These are phyloP conservation scores for Cancer borealis DNA, from an alignment of 2,888 invertebrate species.

Conservation along the genomic window DNA sequence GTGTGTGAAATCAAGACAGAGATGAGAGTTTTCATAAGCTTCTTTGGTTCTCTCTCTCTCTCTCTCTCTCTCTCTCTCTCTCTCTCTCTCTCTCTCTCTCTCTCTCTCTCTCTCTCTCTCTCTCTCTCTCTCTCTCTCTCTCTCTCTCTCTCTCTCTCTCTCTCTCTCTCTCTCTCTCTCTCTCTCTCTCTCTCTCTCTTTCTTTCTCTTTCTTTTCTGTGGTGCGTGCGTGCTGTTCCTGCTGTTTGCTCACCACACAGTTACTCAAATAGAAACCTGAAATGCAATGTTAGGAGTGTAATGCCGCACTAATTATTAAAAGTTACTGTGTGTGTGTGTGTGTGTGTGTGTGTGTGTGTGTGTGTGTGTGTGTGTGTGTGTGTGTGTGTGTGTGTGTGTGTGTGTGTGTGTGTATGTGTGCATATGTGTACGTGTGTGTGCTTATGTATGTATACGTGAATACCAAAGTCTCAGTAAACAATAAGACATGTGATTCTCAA, in stretches of 20 bases:
- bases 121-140: constrained; percentile 29
- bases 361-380: constrained; percentile 29
- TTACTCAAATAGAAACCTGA: constrained; percentile 23
- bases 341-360: constrained; percentile 17
- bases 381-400: neutral
- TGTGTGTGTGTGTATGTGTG: neutral
- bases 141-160: constrained; percentile 39
- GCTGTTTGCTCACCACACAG: neutral
- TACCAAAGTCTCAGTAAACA: neutral
- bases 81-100: neutral
- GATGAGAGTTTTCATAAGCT: no score
- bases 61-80: neutral
- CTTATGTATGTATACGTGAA: neutral
- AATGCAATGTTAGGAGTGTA: neutral
- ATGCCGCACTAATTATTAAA: constrained; percentile 34
- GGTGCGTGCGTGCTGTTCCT: constrained; percentile 34
- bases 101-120: neutral
- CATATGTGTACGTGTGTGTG: neutral
- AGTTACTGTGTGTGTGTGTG: constrained; percentile 37
- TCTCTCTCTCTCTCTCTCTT: constrained; percentile 37
- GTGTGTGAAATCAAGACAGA: neutral
- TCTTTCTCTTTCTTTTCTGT: neutral
- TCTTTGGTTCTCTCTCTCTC: neutral
- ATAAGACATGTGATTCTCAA: neutral
- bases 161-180: constrained; percentile 40